phyloP scores from a whole-genome alignment of 2,113 vertebrate species.

The Naja naja region DNA sequence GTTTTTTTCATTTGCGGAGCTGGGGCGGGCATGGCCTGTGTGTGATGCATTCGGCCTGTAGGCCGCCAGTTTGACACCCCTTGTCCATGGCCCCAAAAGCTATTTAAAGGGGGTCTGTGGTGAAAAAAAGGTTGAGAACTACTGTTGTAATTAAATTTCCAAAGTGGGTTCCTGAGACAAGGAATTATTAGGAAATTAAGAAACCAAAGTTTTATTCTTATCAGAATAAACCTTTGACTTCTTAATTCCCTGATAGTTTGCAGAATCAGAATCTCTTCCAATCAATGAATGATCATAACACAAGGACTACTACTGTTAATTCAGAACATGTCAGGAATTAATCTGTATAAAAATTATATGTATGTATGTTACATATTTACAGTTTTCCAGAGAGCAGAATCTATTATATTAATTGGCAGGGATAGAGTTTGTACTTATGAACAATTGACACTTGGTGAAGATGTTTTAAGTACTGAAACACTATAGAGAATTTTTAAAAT shows the following conservation, averaged over 20 bases:
- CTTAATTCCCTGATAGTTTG: not conserved
- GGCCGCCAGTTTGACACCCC: no score
- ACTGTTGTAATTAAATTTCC: not conserved
- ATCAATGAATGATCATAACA: not conserved
- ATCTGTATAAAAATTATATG: not conserved
- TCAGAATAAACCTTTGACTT: not conserved
- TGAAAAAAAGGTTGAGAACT: not conserved
- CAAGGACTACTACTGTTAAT: not conserved
- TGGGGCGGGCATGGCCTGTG: no score
- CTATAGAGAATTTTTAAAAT: not conserved
- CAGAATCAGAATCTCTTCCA: not conserved
- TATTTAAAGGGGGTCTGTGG: not conserved
- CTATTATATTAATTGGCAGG: not conserved
- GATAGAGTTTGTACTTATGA: not conserved
- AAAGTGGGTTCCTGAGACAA: not conserved
- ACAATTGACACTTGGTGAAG: not conserved
- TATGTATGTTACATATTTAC: not conserved
- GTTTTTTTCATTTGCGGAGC: no score
- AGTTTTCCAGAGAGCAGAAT: not conserved
- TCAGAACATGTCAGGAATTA: not conserved
- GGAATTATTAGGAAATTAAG: not conserved
- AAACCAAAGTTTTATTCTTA: not conserved
- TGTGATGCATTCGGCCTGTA: accelerated
- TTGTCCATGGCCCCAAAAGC: not conserved
- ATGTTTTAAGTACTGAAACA: not conserved